A percentile compares a stretch with the other conserved stretches of the same genome.
Evolutionary conservation across 2,113 vertebrate genomes (phyloP).

Genomic region (Xenopus laevis): DNA sequence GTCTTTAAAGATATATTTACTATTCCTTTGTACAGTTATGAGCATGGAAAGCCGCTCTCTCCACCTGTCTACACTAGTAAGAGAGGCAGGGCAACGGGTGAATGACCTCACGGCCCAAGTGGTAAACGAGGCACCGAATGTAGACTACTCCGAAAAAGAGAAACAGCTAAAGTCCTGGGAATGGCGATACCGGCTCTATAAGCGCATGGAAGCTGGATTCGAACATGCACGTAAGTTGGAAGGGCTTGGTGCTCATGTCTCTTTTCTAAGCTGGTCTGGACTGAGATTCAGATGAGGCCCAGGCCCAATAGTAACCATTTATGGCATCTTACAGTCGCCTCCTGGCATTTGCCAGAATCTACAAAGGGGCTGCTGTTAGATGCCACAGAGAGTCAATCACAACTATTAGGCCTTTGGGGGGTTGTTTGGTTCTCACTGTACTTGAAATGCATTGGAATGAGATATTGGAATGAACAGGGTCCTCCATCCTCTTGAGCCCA

Average conservation of each 20-base stretch:
- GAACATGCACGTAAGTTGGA: constrained; percentile 79
- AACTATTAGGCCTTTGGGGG: too few relatives aligned
- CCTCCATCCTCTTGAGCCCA: too few relatives aligned
- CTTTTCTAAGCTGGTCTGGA: too few relatives aligned
- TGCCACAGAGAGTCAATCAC: too few relatives aligned
- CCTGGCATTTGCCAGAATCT: too few relatives aligned
- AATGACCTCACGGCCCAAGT: constrained; percentile 74
- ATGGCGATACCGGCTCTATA: constrained; percentile 83
- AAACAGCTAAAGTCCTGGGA: constrained; percentile 86
- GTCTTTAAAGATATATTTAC: not conserved
- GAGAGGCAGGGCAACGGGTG: constrained; percentile 80
- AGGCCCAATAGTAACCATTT: too few relatives aligned
- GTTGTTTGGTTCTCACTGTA: too few relatives aligned
- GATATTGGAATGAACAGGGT: too few relatives aligned
- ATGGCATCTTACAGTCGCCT: too few relatives aligned
- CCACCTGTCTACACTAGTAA: constrained; percentile 79
- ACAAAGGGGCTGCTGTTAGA: too few relatives aligned
- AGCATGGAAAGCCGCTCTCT: constrained; percentile 79
- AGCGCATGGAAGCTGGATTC: constrained; percentile 87
- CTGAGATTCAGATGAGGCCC: too few relatives aligned
- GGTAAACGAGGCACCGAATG: constrained; percentile 61
- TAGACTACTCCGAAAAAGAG: constrained; percentile 73
- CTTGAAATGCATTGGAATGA: too few relatives aligned
- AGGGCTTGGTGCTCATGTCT: not conserved
- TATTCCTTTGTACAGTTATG: constrained; percentile 61